Evolutionary conservation across 2,797 vertebrate species (phyloP), one percentile per base, ranked within the genome.

Genomic region (Eupleurogrammus muticus): DNA sequence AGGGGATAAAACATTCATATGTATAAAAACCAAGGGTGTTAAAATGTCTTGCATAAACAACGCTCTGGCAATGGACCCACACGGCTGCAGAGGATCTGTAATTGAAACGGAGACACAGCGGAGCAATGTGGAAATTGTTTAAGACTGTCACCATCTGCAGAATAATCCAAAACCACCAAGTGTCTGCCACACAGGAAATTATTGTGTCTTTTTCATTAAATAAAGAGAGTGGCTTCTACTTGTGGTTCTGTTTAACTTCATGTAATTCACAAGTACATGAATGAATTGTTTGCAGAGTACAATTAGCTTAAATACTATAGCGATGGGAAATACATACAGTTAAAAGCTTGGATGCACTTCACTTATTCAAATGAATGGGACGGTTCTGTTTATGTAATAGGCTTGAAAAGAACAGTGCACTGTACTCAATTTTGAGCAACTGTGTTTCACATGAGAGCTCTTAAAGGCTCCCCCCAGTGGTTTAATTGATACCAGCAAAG

Each of bases 391-490:
- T n/a, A n/a, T n/a, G n/a, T n/a, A n/a, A n/a, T n/a, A 28, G 28
- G 28, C 28, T 28, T 3, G 28, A 28, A 28, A 80, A 49, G 60
- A 47, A 59, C 23, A 70, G 47, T 56, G 70, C 9, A 23, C 32
- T 72, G 36, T 58, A 28, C 75, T 69, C 51, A 24, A 73, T 66
- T 61, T 40, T 69, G 32, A 73, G 61, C 35, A 66, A 53, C 12
- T 68, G 32, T 5, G 51, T 66, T 73, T 76, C 19, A 48, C 34
- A 2, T 64, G 28, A 69, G 72, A 73, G 40, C 55, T 71, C 56
- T 52, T 56, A 32, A 20, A 84, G 66, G 78, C 91, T 90, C 91
- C 93, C 90, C 85, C 92, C 57, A 66, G 91, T 93, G 92, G 91
- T 70, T 77, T 16, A 66, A 77, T 16, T 19, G 57, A 73, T 57